Base-by-base conservation (phyloP, 2,888 invertebrate species). In the Thumatha senex region DNA sequence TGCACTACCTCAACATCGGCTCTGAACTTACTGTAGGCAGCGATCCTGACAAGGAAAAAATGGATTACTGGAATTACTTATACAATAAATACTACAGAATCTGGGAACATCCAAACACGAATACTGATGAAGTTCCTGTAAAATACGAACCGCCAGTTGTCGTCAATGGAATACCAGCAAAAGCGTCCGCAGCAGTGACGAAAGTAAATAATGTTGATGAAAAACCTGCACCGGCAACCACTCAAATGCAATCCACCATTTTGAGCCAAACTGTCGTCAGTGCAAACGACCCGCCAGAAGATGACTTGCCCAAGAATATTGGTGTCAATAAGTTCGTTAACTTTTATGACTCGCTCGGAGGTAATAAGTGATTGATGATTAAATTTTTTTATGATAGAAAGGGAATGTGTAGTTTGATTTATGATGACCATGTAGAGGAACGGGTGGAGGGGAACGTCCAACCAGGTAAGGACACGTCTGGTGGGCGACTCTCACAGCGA, bases 311-410 rank as follows among this genome's bases (percentile, higher is more conserved):
- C 2, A 91, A 90, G 43, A 90, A 91, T 33, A 90, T 91, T 60
- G 90, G 91, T 0, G 90, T 91, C 0, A 91, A 90, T 54, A 90
- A 89, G 54, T 91, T 91, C 51, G 90, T 91, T 0, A 90, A 89
- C 60, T 91, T 90, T 74, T 91, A 90, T 47, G 90, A 91, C 56
- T 88, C 89, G 10, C 82, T 91, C 10, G 31, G 31, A 10, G 89
- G 90, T 5, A 40, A 40, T 9, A 30, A 40, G 9, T 30, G 5
- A 30, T 4, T 31, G 18, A 24, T 24, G 18, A 24, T 24, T 5
- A 24, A 24, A 24, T 4, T 24, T 4, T 24, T 4, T 24, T 4
- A 5, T 24, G 18, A 24, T 24, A 4, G 2, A 4, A 5, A 24
- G 18, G 18, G 18, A 24, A 2, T 24, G 18, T 24, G 18, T 24